These are phyloP conservation scores for Pardalotus punctatus DNA, from an alignment of 2,113 vertebrate genomes.

Conservation along the genomic window DNA sequence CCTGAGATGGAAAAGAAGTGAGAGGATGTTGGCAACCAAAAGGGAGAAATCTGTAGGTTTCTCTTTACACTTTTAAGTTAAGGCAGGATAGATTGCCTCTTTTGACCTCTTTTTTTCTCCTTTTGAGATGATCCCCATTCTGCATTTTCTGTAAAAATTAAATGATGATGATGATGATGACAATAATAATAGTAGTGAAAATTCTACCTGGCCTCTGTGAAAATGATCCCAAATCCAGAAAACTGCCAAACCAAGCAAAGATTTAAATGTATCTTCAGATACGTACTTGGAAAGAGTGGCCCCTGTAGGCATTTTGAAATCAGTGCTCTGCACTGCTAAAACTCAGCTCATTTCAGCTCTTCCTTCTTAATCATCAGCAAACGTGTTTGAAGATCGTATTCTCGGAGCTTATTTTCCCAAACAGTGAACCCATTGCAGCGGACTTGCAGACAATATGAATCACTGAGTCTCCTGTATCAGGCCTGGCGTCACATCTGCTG, in stretches of 20 bases:
- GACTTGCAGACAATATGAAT: neutral
- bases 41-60: neutral
- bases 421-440: neutral
- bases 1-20: neutral
- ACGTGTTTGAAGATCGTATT: neutral
- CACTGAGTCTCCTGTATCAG: neutral
- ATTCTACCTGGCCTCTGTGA: neutral
- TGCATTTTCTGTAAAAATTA: neutral
- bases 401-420: neutral
- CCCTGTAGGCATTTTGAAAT: neutral
- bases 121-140: neutral
- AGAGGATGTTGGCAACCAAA: neutral
- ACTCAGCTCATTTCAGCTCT: neutral
- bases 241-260: neutral
- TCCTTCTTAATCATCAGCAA: neutral
- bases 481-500: conserved; percentile 2
- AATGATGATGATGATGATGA: too few relatives aligned
- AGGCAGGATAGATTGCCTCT: neutral
- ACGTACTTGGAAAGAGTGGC: neutral
- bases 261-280: neutral
- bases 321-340: neutral
- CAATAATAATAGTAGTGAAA: neutral
- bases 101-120: neutral
- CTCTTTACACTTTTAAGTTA: neutral
- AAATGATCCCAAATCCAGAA: neutral